phyloP scores from a whole-genome alignment of 2,113 vertebrate genomes.

The Proteles cristata region DNA sequence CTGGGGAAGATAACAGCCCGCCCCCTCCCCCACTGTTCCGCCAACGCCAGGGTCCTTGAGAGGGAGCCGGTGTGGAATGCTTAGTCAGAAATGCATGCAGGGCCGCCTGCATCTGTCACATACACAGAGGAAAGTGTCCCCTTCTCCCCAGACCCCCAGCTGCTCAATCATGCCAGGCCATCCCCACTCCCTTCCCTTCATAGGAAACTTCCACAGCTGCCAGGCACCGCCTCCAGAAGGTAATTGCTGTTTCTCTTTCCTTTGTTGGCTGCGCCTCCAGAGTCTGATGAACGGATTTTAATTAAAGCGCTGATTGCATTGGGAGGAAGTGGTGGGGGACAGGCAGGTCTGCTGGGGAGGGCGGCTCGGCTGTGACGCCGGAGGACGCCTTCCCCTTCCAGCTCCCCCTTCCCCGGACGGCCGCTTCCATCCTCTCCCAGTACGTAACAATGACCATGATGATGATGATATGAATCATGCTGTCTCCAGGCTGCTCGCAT shows the following conservation, averaged over 20 bases:
- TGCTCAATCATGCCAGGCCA: accelerated
- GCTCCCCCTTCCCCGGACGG: not conserved
- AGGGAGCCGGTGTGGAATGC: no score
- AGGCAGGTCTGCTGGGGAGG: not conserved
- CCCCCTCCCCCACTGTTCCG: no score
- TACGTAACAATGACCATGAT: accelerated
- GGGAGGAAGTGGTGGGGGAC: not conserved
- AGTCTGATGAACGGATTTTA: conserved; percentile 56
- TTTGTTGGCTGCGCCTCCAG: not conserved
- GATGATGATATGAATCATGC: accelerated
- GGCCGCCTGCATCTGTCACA: not conserved
- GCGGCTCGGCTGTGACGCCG: accelerated
- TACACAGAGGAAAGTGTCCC: not conserved
- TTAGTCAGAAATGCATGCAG: not conserved
- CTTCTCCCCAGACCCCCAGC: no score
- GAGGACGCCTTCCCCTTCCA: not conserved
- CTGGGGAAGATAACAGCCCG: not conserved
- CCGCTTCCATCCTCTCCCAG: not conserved
- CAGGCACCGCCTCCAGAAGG: not conserved
- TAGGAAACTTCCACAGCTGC: not conserved
- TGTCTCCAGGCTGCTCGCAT: not conserved
- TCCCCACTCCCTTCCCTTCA: not conserved
- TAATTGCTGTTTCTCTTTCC: not conserved
- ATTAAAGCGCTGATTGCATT: not conserved
- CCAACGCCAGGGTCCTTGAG: not conserved